Evolutionary conservation across 2,113 vertebrate genomes (phyloP), one percentile per base, ranked within the genome.

Genomic region (Sarotherodon lohbergeri): DNA sequence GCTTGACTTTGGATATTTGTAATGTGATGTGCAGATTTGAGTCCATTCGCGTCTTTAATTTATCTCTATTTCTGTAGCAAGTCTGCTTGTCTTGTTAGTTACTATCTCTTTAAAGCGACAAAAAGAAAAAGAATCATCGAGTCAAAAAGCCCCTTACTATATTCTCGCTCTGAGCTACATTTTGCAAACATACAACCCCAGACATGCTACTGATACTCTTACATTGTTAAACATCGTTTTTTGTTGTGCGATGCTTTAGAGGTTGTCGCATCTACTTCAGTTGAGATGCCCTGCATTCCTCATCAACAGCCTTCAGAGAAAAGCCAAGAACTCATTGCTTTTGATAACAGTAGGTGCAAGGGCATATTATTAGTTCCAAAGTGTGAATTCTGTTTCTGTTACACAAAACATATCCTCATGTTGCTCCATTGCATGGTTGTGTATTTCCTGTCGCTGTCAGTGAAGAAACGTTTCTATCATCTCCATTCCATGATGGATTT

Each of bases 401-500:
- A 57, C 4, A 13, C 59, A 82, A 46, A 81, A 13, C 36, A 46
- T 29, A 17, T 34, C 14, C 50, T 84, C 29, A 52, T 84, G 27
- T 80, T 50, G 36, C 68, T 66, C 4, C 52, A 76, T 9, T 2
- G 4, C 19, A 56, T 46, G 12, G 48, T 39, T 12, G 41, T 61
- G 8, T 59, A 54, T 82, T 89, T 84, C 52, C 85, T 52, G 57
- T 54, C 12, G 9, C 66, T 81, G 83, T 54, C 34, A 63, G 41
- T 76, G 82, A 14, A 82, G 55, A 88, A 32, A 50, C 50, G 7
- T 32, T 48, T 57, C 73, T 57, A 54, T 61, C 32, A 2, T 41
- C 66, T 52, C 50, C 86, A 27, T 14, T 61, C 34, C 43, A 17
- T 13, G 39, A 88, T 78, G 84, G 50, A 48, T 86, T 52, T 27